Evolutionary conservation across 2,797 vertebrate genomes (phyloP).

Genomic region (Apodemus agrarius): DNA sequence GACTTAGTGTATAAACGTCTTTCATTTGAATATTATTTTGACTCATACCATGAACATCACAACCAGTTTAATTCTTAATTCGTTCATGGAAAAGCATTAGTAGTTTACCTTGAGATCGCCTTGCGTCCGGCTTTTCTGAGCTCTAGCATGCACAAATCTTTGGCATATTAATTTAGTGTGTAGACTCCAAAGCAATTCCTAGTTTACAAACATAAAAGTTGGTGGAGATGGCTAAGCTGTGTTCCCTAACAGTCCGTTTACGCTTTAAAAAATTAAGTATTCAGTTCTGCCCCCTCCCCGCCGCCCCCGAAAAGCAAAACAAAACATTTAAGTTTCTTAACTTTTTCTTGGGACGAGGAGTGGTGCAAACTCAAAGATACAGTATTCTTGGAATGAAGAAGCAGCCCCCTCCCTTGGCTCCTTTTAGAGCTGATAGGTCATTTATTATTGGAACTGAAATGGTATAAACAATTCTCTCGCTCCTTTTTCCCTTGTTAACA

Average conservation of each 20-base stretch:
- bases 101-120: conserved; percentile 47
- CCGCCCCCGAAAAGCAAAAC: conserved; percentile 60
- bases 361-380: conserved; percentile 62
- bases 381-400: conserved; percentile 72
- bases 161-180: conserved; percentile 27
- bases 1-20: conserved; percentile 45
- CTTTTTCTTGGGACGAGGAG: conserved; percentile 79
- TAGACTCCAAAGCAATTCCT: background rate
- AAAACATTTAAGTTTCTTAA: conserved; percentile 79
- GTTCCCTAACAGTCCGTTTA: background rate
- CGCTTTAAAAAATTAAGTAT: conserved; percentile 45
- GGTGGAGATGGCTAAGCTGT: background rate
- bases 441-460: conserved; percentile 81
- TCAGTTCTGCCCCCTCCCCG: background rate
- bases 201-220: background rate
- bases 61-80: conserved; percentile 43
- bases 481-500: conserved; percentile 85
- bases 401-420: conserved; percentile 66
- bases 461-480: conserved; percentile 80
- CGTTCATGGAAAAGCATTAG: background rate
- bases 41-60: conserved; percentile 59
- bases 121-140: background rate
- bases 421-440: conserved; percentile 82
- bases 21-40: conserved; percentile 60
- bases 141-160: conserved; percentile 24